A percentile compares a stretch with the other conserved stretches of the same genome.
Conservation (phyloP, 1,140 invertebrate species). For the Leptinotarsa undecemlineata region DNA sequence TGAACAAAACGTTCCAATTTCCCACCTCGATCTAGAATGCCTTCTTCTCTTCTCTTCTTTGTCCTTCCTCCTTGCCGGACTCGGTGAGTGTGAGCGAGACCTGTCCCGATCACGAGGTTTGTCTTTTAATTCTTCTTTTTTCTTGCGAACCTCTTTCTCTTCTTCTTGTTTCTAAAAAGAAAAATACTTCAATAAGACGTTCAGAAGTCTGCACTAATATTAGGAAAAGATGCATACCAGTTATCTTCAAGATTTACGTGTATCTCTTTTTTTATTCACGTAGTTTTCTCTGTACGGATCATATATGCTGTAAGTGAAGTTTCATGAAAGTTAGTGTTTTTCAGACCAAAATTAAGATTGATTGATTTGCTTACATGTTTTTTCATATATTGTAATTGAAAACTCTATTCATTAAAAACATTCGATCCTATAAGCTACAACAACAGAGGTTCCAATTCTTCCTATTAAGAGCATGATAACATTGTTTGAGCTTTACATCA, state of each 20-base stretch:
- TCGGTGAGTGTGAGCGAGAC: conserved; percentile 53
- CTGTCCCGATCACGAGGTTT: conserved; percentile 57
- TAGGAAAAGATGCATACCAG: conserved; percentile 11
- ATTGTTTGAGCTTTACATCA: no score
- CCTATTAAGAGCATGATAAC: no score
- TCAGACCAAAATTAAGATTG: no score
- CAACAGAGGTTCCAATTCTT: no score
- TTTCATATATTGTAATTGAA: no score
- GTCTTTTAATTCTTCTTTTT: conserved; percentile 54
- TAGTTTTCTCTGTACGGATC: no score
- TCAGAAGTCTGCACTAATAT: background rate
- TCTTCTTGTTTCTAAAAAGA: conserved; percentile 71
- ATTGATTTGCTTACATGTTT: no score
- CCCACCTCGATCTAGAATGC: conserved; percentile 57
- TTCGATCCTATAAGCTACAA: no score
- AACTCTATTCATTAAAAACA: no score
- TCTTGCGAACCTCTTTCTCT: conserved; percentile 57
- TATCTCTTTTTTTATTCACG: background rate
- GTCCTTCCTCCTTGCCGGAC: conserved; percentile 45
- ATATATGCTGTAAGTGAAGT: no score
- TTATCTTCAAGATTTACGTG: background rate
- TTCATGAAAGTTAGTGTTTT: no score
- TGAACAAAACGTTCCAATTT: background rate
- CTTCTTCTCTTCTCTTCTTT: conserved; percentile 51
- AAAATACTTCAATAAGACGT: conserved; percentile 10